Percentiles rank a stretch among this genome's conserved stretches.
phyloP scores from a whole-genome alignment of 2,797 vertebrate species.

The Clarias laeviceps region DNA sequence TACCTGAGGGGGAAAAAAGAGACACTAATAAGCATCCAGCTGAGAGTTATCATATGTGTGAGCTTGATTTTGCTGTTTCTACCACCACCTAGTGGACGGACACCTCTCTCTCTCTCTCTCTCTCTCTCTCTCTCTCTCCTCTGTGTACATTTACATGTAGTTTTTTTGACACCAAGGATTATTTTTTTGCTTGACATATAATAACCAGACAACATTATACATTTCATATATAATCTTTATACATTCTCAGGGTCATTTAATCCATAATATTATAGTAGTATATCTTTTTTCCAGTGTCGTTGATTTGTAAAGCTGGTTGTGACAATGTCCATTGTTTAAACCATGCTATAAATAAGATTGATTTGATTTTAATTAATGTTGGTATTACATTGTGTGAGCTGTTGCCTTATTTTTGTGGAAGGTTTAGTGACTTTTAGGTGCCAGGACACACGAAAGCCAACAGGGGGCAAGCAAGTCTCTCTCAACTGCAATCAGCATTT shows the following conservation, averaged over 20 bases:
- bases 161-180: not conserved
- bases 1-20: not conserved
- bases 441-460: slow-evolving; percentile 20
- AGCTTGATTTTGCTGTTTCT: not conserved
- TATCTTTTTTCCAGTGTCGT: not conserved
- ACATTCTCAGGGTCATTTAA: not conserved
- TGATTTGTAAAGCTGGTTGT: not conserved
- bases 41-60: not conserved
- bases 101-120: not conserved
- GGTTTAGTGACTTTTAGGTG: not conserved
- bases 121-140: not conserved
- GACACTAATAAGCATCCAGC: too few relatives aligned
- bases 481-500: not conserved
- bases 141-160: not conserved
- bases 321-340: not conserved
- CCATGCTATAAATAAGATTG: not conserved
- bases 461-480: slow-evolving; percentile 36
- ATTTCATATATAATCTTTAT: not conserved
- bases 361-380: not conserved
- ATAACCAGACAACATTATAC: not conserved
- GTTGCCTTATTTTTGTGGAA: not conserved
- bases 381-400: not conserved
- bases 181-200: not conserved
- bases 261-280: not conserved
- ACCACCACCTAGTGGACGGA: not conserved